Evolutionary conservation across 1,140 invertebrate genomes (phyloP), one percentile per base, ranked within the genome.

Genomic region (Lepidurus couesii): DNA sequence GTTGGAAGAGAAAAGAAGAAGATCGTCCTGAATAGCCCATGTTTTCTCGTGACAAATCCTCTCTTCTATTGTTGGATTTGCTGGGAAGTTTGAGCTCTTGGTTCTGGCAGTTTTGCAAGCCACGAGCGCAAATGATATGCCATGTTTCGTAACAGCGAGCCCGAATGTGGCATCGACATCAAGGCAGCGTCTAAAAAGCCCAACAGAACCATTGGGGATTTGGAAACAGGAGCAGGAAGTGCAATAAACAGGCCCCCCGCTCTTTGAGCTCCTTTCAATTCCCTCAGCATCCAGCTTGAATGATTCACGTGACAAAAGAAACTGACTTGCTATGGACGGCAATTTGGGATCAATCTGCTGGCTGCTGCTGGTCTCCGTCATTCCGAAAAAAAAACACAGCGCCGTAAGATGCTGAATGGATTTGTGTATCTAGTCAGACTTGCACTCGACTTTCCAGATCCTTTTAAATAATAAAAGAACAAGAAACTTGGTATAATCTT

Each of bases 1-100:
- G 53, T 16, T 65, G 53, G 21, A 13, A 65, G 21, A 5, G 53
- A 65, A 65, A 65, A 21, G 21, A 65, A 65, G 53, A 7, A 65
- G 4, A 65, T 65, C 16, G 53, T 11, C 21, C 16, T 65, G 53
- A 65, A 65, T 65, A 16, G 53, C 53, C 53, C 53, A 65, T 65
- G 53, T 65, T 65, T 65, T 65, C 53, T 21, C 53, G 3, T 65
- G 53, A 65, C 53, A 65, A 65, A 65, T 65, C 53, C n/a, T 65
- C 53, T 65, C 53, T 65, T 7, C 53, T 65, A 65, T 65, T 65
- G 53, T 65, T 65, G 53, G 53, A 65, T 65, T 65, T 65, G 34
- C 53, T 65, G 1, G 16, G 53, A 10, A 21, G n/a, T 65, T 21
- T 65, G 53, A 65, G 53, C 53, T 65, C 53, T 65, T 65, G 53